A percentile compares a stretch with the other conserved stretches of the same genome.
Evolutionary conservation across 2,113 vertebrate species (phyloP).

Genomic region (Hippocampus mohnikei): DNA sequence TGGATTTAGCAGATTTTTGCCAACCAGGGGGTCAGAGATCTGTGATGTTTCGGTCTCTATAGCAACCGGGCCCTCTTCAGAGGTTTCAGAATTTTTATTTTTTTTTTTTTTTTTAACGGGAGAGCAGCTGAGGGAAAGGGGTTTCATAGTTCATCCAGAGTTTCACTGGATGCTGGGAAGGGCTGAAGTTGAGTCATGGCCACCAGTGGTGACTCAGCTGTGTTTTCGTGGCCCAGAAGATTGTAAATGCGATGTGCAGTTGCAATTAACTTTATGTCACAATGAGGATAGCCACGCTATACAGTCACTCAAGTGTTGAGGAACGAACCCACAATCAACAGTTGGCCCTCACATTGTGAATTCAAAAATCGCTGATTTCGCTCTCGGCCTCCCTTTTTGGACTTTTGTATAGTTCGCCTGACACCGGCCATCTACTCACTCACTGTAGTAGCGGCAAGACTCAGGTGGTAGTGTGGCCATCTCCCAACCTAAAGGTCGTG

Average conservation of each 20-base stretch:
- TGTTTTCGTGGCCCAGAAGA: slow-evolving; percentile 13
- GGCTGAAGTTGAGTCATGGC: slow-evolving; percentile 17
- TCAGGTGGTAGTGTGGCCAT: no score
- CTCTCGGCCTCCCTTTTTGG: no score
- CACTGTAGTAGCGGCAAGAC: no score
- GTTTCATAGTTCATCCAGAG: slow-evolving; percentile 47
- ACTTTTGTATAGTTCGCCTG: no score
- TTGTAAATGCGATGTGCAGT: slow-evolving; percentile 20
- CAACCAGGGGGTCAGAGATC: slow-evolving; percentile 47
- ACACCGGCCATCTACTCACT: no score
- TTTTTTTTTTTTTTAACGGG: slow-evolving; percentile 15
- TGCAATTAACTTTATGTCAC: slow-evolving; percentile 7
- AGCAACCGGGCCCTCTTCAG: slow-evolving; percentile 42
- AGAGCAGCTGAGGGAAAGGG: slow-evolving; percentile 12
- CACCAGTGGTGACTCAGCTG: slow-evolving; percentile 43
- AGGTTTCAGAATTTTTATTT: slow-evolving; percentile 27
- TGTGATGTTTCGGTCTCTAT: slow-evolving; percentile 52
- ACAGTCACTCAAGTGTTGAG: not conserved
- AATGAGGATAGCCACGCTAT: not conserved
- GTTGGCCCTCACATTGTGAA: no score
- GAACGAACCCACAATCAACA: no score
- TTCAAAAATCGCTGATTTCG: no score
- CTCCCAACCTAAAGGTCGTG: no score
- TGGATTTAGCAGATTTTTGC: slow-evolving; percentile 52
- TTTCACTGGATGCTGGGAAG: slow-evolving; percentile 17